phyloP scores from a whole-genome alignment of 2,888 invertebrate genomes.

The Hanleya hanleyi region DNA sequence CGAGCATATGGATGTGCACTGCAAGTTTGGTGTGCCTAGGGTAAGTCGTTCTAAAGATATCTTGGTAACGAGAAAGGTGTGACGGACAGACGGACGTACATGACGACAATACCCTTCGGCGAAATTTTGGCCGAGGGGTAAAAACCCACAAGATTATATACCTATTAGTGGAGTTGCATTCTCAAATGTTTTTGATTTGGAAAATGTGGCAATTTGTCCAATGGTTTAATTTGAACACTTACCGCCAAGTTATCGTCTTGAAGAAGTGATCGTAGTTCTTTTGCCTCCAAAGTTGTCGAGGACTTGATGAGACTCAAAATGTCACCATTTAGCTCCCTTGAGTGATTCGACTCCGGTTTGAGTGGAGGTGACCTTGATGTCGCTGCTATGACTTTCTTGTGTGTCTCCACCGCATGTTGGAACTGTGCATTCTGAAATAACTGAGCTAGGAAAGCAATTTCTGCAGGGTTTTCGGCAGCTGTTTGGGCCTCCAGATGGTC shows the following conservation, averaged over 20 bases:
- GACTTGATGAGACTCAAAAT: constrained; percentile 24
- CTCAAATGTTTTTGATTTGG: too few relatives aligned
- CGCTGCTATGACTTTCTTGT: constrained; percentile 61
- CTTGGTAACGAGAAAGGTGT: too few relatives aligned
- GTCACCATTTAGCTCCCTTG: constrained; percentile 42
- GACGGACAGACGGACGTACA: too few relatives aligned
- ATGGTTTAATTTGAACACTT: constrained; percentile 22
- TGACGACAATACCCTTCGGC: too few relatives aligned
- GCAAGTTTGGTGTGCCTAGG: too few relatives aligned
- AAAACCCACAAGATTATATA: too few relatives aligned
- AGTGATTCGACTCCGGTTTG: constrained; percentile 45
- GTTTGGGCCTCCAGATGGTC: constrained; percentile 27
- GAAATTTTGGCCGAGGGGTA: too few relatives aligned
- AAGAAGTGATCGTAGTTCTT: constrained; percentile 51
- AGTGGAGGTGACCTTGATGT: constrained; percentile 51
- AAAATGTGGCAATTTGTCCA: too few relatives aligned
- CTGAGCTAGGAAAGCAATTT: constrained; percentile 52
- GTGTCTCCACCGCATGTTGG: constrained; percentile 60
- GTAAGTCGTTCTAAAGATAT: too few relatives aligned
- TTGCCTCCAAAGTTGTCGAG: constrained; percentile 40
- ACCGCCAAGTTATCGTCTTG: constrained; percentile 56
- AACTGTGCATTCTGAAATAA: constrained; percentile 64
- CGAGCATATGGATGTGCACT: too few relatives aligned
- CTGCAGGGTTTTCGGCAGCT: constrained; percentile 56
- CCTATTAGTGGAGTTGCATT: too few relatives aligned